These are phyloP conservation scores for Steatocranus sp. DNA, from an alignment of 2,797 vertebrate species.

Conservation along the genomic window DNA sequence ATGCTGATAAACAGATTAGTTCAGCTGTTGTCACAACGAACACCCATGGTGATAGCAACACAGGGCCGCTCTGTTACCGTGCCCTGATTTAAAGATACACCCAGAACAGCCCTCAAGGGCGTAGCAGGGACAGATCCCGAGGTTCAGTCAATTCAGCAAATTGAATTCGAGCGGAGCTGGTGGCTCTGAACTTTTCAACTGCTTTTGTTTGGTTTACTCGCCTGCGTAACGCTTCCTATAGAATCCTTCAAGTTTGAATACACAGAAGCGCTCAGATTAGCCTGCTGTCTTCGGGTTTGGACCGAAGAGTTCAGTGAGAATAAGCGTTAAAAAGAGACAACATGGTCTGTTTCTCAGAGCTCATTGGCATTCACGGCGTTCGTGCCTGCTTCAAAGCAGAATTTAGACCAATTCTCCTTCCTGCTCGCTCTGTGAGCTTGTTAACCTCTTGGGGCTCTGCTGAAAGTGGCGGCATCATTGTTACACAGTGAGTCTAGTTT, in stretches of 20 bases:
- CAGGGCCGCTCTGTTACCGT: constrained; percentile 29
- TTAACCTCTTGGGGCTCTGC: constrained; percentile 45
- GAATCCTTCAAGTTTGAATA: constrained; percentile 6
- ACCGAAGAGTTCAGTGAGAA: background rate
- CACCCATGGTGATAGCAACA: constrained; percentile 6
- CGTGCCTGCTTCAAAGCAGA: constrained; percentile 37
- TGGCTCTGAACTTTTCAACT: constrained; percentile 47
- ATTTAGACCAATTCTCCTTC: constrained; percentile 13
- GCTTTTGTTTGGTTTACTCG: constrained; percentile 8
- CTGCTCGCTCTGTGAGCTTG: constrained; percentile 25
- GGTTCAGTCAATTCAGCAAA: constrained; percentile 64
- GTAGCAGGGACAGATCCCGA: constrained; percentile 22
- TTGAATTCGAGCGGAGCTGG: constrained; percentile 41
- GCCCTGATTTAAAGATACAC: constrained; percentile 41
- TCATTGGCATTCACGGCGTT: constrained; percentile 43
- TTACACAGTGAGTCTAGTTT: background rate
- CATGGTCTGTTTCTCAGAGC: background rate
- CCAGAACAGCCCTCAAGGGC: constrained; percentile 35
- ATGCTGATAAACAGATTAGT: constrained; percentile 29
- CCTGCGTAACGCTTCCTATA: background rate
- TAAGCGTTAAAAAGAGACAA: background rate
- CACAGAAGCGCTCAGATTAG: background rate
- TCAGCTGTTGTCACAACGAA: constrained; percentile 35
- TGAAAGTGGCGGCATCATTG: background rate
- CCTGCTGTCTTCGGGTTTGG: background rate